Evolutionary conservation across 2,113 vertebrate genomes (phyloP).

Genomic region (Calcarius ornatus): DNA sequence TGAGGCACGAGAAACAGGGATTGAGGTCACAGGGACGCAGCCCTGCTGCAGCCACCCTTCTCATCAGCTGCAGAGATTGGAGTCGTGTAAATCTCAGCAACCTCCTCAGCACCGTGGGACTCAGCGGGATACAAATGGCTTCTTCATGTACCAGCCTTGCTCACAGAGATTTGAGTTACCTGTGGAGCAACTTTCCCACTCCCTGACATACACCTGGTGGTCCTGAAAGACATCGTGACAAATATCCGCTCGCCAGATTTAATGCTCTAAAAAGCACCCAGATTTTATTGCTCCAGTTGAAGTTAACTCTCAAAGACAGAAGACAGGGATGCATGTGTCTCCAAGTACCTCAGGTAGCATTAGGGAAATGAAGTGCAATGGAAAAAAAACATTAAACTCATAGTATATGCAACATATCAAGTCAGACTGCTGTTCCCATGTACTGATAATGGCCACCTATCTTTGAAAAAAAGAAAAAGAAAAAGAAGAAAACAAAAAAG

Average conservation of each 20-base stretch:
- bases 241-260: constrained; percentile 78
- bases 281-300: constrained; percentile 77
- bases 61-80: constrained; percentile 9
- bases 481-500: no score
- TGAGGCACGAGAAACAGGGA: constrained; percentile 1
- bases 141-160: constrained; percentile 77
- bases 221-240: constrained; percentile 72
- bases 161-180: constrained; percentile 74
- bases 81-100: constrained; percentile 72
- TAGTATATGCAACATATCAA: constrained; percentile 43
- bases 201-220: constrained; percentile 78
- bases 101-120: constrained; percentile 42
- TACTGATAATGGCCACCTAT: constrained; percentile 15
- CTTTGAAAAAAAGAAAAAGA: background rate
- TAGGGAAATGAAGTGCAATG: constrained; percentile 56
- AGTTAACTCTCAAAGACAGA: constrained; percentile 87
- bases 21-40: constrained; percentile 16
- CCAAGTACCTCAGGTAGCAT: constrained; percentile 34
- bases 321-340: constrained; percentile 32
- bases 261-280: constrained; percentile 88
- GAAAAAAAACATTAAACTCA: constrained; percentile 47
- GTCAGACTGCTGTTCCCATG: constrained; percentile 10
- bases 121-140: constrained; percentile 89
- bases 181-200: constrained; percentile 71
- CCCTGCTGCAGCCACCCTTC: background rate